Percentiles rank a stretch among this genome's conserved stretches.
phyloP scores from a whole-genome alignment of 2,113 vertebrate genomes.

The Talpa occidentalis region DNA sequence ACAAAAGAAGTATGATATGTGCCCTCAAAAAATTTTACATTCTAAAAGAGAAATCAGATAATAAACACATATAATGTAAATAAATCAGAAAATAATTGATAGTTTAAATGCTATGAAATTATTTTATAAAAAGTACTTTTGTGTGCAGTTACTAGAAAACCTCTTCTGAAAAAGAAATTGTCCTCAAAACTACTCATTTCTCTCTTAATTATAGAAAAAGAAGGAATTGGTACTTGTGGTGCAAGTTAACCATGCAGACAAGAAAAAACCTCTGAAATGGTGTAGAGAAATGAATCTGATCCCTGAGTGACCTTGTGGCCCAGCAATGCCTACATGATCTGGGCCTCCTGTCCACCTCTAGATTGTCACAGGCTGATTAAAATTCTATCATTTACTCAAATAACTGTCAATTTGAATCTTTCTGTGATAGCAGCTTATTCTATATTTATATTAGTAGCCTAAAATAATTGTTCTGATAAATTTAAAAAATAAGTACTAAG shows the following conservation, averaged over 20 bases:
- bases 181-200: background rate
- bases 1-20: background rate
- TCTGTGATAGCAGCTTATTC: background rate
- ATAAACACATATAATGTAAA: background rate
- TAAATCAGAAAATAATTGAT: background rate
- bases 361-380: background rate
- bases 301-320: background rate
- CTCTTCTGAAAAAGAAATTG: background rate
- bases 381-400: background rate
- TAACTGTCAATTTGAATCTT: background rate
- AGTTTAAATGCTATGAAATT: background rate
- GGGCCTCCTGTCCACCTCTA: background rate
- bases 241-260: background rate
- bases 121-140: background rate
- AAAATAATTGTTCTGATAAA: constrained; percentile 25
- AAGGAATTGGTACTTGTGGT: background rate
- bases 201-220: background rate
- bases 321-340: background rate
- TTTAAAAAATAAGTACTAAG: background rate
- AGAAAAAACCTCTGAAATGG: background rate
- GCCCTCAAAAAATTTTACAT: background rate
- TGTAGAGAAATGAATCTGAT: background rate
- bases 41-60: background rate
- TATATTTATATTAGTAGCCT: background rate
- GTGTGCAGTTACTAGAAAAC: background rate